Evolutionary conservation across 2,888 invertebrate species (phyloP), one percentile per base, ranked within the genome.

Genomic region (Ophraella communa): DNA sequence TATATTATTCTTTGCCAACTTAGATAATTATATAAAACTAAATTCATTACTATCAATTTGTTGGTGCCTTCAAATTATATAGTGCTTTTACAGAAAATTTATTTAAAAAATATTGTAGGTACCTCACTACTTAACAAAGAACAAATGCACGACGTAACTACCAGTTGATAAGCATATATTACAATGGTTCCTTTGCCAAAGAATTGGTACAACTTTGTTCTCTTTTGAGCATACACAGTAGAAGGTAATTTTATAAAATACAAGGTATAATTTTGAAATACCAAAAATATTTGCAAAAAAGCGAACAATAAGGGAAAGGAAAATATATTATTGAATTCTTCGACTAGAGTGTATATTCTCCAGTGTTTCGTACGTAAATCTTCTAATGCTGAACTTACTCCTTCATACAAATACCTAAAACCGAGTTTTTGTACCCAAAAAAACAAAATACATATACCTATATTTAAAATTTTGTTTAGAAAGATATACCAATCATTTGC

Each of bases 231-330:
- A 20, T 30, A 52, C 30, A 27, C 17, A 3, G 60, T 60, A 10
- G 52, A 30, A 10, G 60, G 60, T 30, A 53, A 52, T 60, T 52
- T 52, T 20, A 60, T 60, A 30, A 60, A 60, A 60, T 60, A 60
- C 21, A 60, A 52, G 39, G 42, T 60, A 30, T 60, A 60, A n/a
- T 39, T 45, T 52, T 60, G 60, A 52, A 52, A 60, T n/a, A 30
- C 10, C 18, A 60, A 17, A 44, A 60, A 52, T 14, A 60, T 52
- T 60, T 60, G 60, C 14, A 60, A n/a, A 44, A 60, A 60, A n/a
- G 42, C 18, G 14, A 60, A 60, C 21, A 60, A 27, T 20, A 60
- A 17, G 14, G 60, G 60, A 42, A 52, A 60, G 2, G 52, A 18
- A 60, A 44, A 60, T 27, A 60, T 52, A 4, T 14, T 39, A 14